Evolutionary conservation across 1,140 invertebrate species (phyloP).

Genomic region (Thrips palmi): DNA sequence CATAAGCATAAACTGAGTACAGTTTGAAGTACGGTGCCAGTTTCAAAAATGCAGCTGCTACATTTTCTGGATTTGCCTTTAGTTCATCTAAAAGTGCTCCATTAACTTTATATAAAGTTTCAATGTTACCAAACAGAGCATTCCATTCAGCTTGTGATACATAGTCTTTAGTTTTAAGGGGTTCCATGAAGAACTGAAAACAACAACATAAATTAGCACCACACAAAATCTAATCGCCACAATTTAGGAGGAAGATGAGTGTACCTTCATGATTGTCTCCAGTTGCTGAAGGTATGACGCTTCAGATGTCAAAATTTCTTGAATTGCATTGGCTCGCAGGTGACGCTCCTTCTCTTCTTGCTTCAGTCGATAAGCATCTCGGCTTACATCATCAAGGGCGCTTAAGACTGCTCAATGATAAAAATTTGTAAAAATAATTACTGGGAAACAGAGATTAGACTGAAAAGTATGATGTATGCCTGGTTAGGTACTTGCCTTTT

Average conservation of each 20-base stretch:
- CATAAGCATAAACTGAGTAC: constrained; percentile 58
- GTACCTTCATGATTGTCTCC: constrained; percentile 41
- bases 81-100: constrained; percentile 42
- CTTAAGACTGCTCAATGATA: constrained; percentile 23
- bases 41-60: constrained; percentile 44
- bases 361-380: too few relatives aligned
- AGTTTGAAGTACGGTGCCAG: constrained; percentile 59
- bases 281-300: constrained; percentile 46
- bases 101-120: constrained; percentile 52
- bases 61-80: constrained; percentile 34
- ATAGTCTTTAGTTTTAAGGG: constrained; percentile 35
- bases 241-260: constrained; percentile 11
- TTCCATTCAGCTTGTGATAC: constrained; percentile 33
- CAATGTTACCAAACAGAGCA: constrained; percentile 47
- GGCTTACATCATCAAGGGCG: constrained; percentile 28
- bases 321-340: constrained; percentile 31
- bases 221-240: neutral
- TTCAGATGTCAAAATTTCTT: constrained; percentile 54
- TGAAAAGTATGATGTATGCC: neutral
- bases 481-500: constrained; percentile 31
- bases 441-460: constrained; percentile 6
- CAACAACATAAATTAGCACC: constrained; percentile 12
- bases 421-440: constrained; percentile 10
- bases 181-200: constrained; percentile 43
- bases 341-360: constrained; percentile 24